Evolutionary conservation across 2,888 invertebrate species (phyloP).

Genomic region (Hypercompe scribonia): DNA sequence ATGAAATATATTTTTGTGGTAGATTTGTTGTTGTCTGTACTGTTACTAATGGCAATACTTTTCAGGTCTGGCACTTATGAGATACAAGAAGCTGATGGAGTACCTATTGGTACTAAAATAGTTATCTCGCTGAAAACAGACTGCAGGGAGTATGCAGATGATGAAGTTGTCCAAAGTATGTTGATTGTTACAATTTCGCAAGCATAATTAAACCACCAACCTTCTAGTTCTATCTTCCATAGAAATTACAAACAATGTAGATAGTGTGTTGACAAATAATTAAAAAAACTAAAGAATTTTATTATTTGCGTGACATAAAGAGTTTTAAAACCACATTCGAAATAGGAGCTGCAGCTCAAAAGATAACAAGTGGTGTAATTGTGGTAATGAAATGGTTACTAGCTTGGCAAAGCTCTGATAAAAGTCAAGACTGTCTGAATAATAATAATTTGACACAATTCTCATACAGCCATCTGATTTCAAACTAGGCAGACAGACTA

Average conservation of each 20-base stretch:
- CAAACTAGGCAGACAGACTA: no score
- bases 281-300: not conserved
- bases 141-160: conserved; percentile 95
- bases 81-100: conserved; percentile 94
- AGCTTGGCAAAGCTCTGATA: no score
- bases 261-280: not conserved
- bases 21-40: not conserved
- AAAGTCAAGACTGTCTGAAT: no score
- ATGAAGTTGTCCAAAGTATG: conserved; percentile 91
- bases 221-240: not conserved
- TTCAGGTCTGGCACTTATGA: conserved; percentile 94
- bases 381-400: not conserved
- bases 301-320: not conserved
- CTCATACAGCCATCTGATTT: no score
- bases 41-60: conserved; percentile 19
- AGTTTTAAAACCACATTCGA: not conserved
- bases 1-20: no score
- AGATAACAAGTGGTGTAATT: not conserved
- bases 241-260: not conserved
- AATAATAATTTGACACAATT: no score
- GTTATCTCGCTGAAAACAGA: conserved; percentile 95
- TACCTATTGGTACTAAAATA: conserved; percentile 96
- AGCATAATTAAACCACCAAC: not conserved
- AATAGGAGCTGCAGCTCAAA: not conserved
- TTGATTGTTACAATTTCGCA: not conserved